Evolutionary conservation across 2,113 vertebrate genomes (phyloP), one percentile per base, ranked within the genome.

Genomic region (Cairina moschata): DNA sequence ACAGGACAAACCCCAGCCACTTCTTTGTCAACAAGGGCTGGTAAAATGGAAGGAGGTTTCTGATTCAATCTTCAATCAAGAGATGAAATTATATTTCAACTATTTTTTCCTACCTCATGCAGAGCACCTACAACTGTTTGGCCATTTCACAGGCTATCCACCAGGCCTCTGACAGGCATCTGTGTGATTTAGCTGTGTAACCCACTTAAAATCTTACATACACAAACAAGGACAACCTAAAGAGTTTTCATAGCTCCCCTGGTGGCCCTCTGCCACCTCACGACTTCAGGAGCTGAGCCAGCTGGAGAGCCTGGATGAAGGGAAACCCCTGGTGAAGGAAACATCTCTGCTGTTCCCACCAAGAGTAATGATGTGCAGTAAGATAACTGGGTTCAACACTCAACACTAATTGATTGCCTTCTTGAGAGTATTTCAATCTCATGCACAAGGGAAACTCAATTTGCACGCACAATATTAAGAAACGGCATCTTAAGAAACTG

Each of bases 401-500:
- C 7, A 55, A 31, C 23, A 34, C 20, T 69, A 32, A 52, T 21
- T 48, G 46, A 22, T 48, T 48, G 20, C 46, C 46, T 46, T 46
- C 44, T 46, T 46, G 20, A 46, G 46, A 46, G 46, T 46, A 46
- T 46, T 46, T 46, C 18, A 44, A 6, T 21, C 48, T 5, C 8
- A 2, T 46, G 31, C 36, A 12, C 18, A 88, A 72, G 11, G 21
- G 23, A 72, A 88, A 83, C 18, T 36, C 56, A 52, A n/a, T 66
- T 7, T 31, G 8, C 29, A 78, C 0, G 0, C 11, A 7, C 36
- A 60, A 28, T 16, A 16, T 31, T 11, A 59, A 9, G 9, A 72
- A 92, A 80, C 18, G 50, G n/a, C 4, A 3, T 15, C 42, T 38
- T 38, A 38, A n/a, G n/a, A n/a, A 92, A 80, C 18, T 55, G n/a